Conservation (phyloP, 2,113 vertebrate species). For the Rhadina sibilatrix region DNA sequence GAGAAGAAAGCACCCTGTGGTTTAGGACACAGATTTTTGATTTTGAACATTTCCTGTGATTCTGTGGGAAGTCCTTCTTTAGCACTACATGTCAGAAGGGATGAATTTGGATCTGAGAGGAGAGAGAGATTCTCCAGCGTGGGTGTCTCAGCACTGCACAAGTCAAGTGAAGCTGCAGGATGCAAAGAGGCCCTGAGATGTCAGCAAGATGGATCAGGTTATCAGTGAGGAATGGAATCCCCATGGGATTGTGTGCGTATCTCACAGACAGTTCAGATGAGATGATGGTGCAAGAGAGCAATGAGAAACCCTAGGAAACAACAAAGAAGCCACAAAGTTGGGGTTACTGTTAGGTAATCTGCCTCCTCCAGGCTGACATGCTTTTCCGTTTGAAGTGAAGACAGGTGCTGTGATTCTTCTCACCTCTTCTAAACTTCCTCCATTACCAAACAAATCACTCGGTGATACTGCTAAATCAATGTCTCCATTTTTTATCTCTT, state of each 20-base stretch:
- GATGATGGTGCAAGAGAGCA: not conserved
- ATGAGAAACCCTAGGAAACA: not conserved
- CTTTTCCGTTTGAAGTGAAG: not conserved
- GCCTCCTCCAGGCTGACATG: not conserved
- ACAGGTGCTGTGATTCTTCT: not conserved
- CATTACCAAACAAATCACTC: not conserved
- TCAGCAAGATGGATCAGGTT: not conserved
- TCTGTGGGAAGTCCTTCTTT: not conserved
- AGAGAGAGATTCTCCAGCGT: not conserved
- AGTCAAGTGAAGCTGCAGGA: not conserved
- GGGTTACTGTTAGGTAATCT: not conserved
- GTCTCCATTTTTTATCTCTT: not conserved
- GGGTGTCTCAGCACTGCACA: not conserved
- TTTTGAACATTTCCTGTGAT: not conserved
- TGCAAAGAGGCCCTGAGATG: not conserved
- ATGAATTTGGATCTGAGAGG: not conserved
- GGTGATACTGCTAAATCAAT: not conserved
- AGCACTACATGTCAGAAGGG: not conserved
- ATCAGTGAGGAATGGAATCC: not conserved
- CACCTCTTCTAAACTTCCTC: not conserved
- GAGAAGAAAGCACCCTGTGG: not conserved
- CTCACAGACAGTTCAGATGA: not conserved
- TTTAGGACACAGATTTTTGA: not conserved
- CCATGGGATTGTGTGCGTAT: rapidly evolving
- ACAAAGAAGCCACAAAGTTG: not conserved